Conservation (phyloP, 2,888 invertebrate genomes). For the Watsonalla binaria region DNA sequence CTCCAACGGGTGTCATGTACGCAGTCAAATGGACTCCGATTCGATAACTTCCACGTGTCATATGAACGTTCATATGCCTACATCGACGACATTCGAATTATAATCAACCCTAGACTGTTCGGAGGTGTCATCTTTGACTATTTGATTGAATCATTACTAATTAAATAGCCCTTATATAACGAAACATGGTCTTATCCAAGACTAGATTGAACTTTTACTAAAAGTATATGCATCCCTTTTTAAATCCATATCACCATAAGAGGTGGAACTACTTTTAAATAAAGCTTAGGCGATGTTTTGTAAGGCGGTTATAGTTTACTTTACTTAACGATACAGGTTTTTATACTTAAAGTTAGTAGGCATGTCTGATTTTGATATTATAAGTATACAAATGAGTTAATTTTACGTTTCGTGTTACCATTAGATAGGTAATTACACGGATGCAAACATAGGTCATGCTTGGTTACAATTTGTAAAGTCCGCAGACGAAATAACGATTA, state of each 20-base stretch:
- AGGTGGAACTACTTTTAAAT: too few species aligned
- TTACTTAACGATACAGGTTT: background rate
- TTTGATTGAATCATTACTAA: background rate
- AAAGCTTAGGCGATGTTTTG: too few species aligned
- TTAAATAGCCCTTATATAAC: too few species aligned
- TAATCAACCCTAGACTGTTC: background rate
- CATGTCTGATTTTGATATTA: background rate
- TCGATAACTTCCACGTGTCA: slow-evolving; percentile 50
- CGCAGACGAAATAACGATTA: slow-evolving; percentile 76
- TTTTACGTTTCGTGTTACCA: background rate
- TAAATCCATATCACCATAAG: too few species aligned
- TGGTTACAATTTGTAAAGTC: slow-evolving; percentile 69
- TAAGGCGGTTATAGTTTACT: too few species aligned
- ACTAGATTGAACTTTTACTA: too few species aligned
- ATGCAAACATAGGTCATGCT: slow-evolving; percentile 37
- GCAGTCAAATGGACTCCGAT: slow-evolving; percentile 43
- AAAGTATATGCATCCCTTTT: too few species aligned
- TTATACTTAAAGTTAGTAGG: background rate
- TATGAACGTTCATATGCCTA: slow-evolving; percentile 17
- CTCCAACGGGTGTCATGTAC: slow-evolving; percentile 37
- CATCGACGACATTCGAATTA: background rate
- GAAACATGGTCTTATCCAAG: too few species aligned
- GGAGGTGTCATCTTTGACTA: background rate
- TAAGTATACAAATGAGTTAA: background rate
- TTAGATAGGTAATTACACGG: slow-evolving; percentile 22